Conservation (phyloP, 2,797 vertebrate species). For the Labeo calbasu region DNA sequence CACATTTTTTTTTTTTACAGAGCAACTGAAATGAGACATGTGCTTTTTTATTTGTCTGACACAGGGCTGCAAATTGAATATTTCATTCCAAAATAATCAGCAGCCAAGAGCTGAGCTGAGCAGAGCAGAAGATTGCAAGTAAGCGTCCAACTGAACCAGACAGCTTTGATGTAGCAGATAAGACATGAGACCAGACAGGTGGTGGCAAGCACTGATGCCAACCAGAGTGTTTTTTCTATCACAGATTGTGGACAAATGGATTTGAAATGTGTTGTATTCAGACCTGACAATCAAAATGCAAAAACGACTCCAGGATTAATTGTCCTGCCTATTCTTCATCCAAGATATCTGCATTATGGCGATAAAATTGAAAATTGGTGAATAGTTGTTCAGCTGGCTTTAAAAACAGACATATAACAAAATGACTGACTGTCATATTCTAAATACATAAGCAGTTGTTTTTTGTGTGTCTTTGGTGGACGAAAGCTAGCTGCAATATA, state of each 20-base stretch:
- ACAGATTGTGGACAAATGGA: neutral
- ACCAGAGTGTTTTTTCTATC: conserved; percentile 4
- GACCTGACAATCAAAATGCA: conserved; percentile 5
- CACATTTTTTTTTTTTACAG: neutral
- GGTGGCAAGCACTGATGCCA: neutral
- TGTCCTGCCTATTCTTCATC: neutral
- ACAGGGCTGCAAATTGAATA: conserved; percentile 8
- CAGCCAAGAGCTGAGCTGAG: conserved; percentile 15
- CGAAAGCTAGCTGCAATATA: neutral
- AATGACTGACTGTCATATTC: neutral
- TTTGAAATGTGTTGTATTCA: conserved; percentile 30
- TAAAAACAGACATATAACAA: neutral
- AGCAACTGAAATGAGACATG: conserved; percentile 9
- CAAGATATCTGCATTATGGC: neutral
- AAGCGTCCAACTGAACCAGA: neutral
- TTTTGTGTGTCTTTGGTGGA: too few relatives aligned
- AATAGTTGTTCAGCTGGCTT: neutral
- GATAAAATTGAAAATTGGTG: neutral
- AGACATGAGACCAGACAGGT: conserved; percentile 29
- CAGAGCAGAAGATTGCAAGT: conserved; percentile 15
- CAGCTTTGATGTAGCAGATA: conserved; percentile 40
- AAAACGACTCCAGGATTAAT: neutral
- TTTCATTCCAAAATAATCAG: conserved; percentile 5
- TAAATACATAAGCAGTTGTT: neutral
- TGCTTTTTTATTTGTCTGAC: conserved; percentile 19